Evolutionary conservation across 2,888 invertebrate genomes (phyloP).

Genomic region (Thysanoteuthis rhombus): DNA sequence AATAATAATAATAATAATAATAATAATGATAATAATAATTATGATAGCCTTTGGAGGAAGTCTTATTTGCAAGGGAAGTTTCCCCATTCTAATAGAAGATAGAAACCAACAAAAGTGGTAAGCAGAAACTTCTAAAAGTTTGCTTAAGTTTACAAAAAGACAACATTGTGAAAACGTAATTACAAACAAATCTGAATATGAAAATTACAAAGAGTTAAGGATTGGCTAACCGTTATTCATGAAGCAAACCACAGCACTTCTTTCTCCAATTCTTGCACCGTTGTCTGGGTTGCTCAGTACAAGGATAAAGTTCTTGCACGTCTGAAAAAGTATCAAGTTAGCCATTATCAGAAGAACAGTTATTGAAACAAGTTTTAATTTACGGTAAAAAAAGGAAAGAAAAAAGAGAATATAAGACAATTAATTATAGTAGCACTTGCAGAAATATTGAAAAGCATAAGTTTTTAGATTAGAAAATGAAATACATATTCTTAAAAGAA

Average conservation of each 20-base stretch:
- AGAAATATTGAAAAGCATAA: not conserved
- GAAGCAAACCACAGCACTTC: slow-evolving; percentile 60
- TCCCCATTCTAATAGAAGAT: too few relatives aligned
- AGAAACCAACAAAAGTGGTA: too few relatives aligned
- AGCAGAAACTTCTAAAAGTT: too few relatives aligned
- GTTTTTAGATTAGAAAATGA: not conserved
- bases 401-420: not conserved
- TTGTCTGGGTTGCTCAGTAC: slow-evolving; percentile 61
- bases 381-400: not conserved
- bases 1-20: too few relatives aligned
- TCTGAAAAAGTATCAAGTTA: slow-evolving; percentile 48
- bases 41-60: too few relatives aligned
- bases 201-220: too few relatives aligned
- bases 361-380: not conserved
- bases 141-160: too few relatives aligned
- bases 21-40: too few relatives aligned
- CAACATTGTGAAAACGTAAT: too few relatives aligned
- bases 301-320: slow-evolving; percentile 62
- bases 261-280: slow-evolving; percentile 63
- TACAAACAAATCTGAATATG: too few relatives aligned
- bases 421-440: not conserved
- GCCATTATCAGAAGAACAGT: not conserved
- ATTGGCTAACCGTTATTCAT: slow-evolving; percentile 58
- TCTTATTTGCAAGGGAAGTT: too few relatives aligned
- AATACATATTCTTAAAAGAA: too few relatives aligned